Conservation (phyloP, 1,140 invertebrate species). For the Panulirus ornatus region DNA sequence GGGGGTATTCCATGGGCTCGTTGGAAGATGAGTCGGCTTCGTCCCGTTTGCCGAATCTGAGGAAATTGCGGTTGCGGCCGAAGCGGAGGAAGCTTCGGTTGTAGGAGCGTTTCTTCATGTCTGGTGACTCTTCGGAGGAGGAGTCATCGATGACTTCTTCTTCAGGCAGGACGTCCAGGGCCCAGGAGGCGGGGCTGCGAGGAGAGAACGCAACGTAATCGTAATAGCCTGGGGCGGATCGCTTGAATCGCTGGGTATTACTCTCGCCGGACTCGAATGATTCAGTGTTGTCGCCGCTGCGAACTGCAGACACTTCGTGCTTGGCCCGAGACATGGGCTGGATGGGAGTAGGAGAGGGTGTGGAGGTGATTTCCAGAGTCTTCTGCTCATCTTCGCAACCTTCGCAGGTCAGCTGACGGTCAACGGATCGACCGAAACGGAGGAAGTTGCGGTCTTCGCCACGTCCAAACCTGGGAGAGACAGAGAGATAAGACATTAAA, state of each 20-base stretch:
- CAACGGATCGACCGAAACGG: conserved; percentile 52
- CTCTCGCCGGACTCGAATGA: not conserved
- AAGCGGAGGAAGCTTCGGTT: conserved; percentile 42
- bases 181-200: conserved; percentile 22
- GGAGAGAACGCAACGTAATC: not conserved
- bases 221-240: not conserved
- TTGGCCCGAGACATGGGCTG: not conserved
- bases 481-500: not conserved
- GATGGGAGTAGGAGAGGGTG: not conserved
- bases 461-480: conserved; percentile 36
- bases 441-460: conserved; percentile 45
- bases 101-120: conserved; percentile 25
- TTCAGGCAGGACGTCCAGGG: not conserved
- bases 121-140: not conserved
- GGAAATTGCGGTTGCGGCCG: conserved; percentile 52
- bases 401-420: not conserved
- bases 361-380: not conserved
- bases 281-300: not conserved
- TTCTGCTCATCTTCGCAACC: not conserved
- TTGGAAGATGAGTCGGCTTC: not conserved
- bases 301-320: not conserved
- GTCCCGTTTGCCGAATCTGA: conserved; percentile 52
- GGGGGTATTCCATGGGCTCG: not conserved
- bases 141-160: conserved; percentile 6
- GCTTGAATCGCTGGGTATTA: conserved; percentile 24